Evolutionary conservation across 2,888 invertebrate genomes (phyloP), one percentile per base, ranked within the genome.

Genomic region (Furcula furcula): DNA sequence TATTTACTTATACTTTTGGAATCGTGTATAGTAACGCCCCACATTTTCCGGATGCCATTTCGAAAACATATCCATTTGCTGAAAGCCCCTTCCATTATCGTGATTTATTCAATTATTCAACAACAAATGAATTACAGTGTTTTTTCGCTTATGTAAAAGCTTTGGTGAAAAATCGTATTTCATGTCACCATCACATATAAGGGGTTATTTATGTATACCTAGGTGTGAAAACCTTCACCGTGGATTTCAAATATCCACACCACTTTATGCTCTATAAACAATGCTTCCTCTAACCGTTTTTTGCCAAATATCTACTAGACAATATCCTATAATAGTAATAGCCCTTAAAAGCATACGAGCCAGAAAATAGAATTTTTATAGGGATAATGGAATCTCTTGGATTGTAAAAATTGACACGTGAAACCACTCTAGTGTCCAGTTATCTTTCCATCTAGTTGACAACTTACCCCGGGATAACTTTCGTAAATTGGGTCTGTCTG

Each of bases 71-170:
- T 72, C 76, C 79, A 76, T 77, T 82, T 76, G 68, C 63, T 61
- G 67, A 71, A 80, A 76, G 71, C 62, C 67, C 57, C 54, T 65
- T 75, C 80, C 82, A 80, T 81, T 80, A 82, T 65, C 48, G 65
- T 72, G 82, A 82, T 81, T 80, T 81, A 84, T 84, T 83, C 70
- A 77, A 84, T 84, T 80, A 81, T 78, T 84, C 83, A 77, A 67
- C 63, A 68, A 67, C 69, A 76, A 78, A 81, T 69, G 74, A 78
- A 77, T 77, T 75, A 76, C 54, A 51, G 39, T 40, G 54, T 51
- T 60, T 63, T 65, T 67, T 66, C 59, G 47, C 46, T 40, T 45
- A 51, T 52, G 37, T 39, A 40, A 49, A 57, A 51, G 47, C 34
- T 41, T 52, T 35, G 30, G 20, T 22, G 31, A 46, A 51, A 52